Base-by-base conservation (phyloP, 2,113 vertebrate genomes). In the Apteryx mantelli region DNA sequence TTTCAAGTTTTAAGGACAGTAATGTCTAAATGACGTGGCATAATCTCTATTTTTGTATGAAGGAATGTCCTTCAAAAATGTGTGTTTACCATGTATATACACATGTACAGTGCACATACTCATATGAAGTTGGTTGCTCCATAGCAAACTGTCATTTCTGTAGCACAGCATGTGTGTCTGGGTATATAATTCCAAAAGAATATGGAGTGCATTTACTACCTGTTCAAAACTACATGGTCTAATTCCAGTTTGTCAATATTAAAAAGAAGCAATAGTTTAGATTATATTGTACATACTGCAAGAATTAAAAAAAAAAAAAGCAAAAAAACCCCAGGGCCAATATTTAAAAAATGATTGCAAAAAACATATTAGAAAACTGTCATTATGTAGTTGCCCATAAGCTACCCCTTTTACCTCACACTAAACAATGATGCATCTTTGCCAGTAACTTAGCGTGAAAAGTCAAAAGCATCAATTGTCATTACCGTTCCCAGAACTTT, bases 1-100 rank as follows among this genome's bases (percentile, higher is more conserved):
- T 91, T 82, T 58, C 69, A 50, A 65, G 79, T 93, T 93, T 83
- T 89, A 82, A 91, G 95, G 89, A 89, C 84, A 96, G 42, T 25
- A 90, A 64, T 30, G 21, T 42, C 11, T 38, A 44, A 71, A 24
- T 11, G 36, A 13, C 5, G 40, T 34, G 86, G 68, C 81, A 34
- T 18, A 61, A 71, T 15, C 34, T 60, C 30, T 24, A 4, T 44
- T 68, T 87, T 90, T 28, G 50, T 75, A 86, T 0, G 4, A 63
- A 88, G 90, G 70, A 70, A 93, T 73, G 70, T 55, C 19, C 32
- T 69, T 44, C 20, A 86, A 60, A 38, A 63, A 91, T 42, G 87
- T 75, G 64, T n/a, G 44, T 46, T 50, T 65, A 30, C 30, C n/a
- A 36, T 50, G 69, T 61, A 11, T 18, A 7, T 5, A 5, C 15